Percentiles rank a stretch among this genome's conserved stretches.
phyloP scores from a whole-genome alignment of 2,797 vertebrate species.

The Pteropus rufus region DNA sequence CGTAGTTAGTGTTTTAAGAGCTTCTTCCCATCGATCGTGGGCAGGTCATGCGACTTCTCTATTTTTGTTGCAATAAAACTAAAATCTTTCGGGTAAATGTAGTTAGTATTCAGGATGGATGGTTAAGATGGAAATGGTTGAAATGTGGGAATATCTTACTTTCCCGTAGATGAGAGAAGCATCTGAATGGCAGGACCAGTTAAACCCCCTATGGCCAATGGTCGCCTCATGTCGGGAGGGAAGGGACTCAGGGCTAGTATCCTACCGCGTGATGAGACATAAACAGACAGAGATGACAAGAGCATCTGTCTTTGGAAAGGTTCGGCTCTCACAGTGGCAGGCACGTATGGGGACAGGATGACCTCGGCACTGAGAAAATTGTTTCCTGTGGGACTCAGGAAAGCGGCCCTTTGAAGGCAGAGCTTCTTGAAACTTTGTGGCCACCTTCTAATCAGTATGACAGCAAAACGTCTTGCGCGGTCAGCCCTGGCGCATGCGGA shows the following conservation, averaged over 20 bases:
- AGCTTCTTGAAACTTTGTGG: not conserved
- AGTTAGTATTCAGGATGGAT: not conserved
- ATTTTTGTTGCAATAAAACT: fast-evolving
- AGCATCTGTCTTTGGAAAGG: not conserved
- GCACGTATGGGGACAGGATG: fast-evolving
- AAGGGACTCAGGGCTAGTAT: fast-evolving
- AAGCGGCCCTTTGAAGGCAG: not conserved
- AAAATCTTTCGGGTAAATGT: too few relatives aligned
- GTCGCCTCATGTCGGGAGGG: fast-evolving
- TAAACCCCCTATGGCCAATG: fast-evolving
- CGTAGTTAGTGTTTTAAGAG: fast-evolving
- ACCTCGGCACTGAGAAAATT: not conserved
- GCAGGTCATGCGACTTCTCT: not conserved
- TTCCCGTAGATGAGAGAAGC: fast-evolving
- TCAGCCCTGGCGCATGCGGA: not conserved
- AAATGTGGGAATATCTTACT: not conserved
- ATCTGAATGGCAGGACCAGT: too few relatives aligned
- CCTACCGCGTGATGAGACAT: fast-evolving
- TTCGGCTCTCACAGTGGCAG: not conserved
- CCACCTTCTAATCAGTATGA: not conserved
- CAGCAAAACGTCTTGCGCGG: not conserved
- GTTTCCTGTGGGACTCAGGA: not conserved
- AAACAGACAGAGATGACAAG: not conserved
- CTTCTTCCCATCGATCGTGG: fast-evolving
- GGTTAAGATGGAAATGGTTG: not conserved